phyloP scores from a whole-genome alignment of 2,113 vertebrate genomes.

The Cephalopterus ornatus region DNA sequence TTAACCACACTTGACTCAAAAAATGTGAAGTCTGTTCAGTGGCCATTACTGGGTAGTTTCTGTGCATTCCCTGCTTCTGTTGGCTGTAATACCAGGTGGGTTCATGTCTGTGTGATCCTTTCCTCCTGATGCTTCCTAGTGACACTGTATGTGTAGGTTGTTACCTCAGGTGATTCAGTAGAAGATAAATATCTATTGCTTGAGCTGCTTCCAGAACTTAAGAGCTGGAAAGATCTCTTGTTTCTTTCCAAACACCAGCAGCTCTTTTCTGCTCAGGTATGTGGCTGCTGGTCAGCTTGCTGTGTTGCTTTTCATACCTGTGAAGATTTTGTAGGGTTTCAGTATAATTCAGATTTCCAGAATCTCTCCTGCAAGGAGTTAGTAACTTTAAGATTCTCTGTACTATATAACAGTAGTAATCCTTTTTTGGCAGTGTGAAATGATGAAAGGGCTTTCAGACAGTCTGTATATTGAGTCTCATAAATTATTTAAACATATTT shows the following conservation, averaged over 20 bases:
- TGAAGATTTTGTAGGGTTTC: neutral
- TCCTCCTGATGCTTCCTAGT: neutral
- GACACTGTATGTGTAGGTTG: neutral
- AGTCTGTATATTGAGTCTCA: neutral
- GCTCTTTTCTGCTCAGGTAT: neutral
- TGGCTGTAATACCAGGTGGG: neutral
- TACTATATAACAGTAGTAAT: neutral
- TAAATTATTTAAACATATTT: neutral
- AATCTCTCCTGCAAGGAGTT: neutral
- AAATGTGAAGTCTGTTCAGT: neutral
- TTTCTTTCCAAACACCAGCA: neutral
- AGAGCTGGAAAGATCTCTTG: neutral
- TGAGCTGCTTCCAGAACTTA: neutral
- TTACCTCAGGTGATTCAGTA: neutral
- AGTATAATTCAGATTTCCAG: neutral
- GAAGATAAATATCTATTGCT: neutral
- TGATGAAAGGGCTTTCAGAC: constrained; percentile 3
- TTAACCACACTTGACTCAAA: neutral
- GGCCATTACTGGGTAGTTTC: accelerated
- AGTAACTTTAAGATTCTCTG: neutral
- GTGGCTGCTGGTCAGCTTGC: neutral
- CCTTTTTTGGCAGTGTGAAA: neutral
- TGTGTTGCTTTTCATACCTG: neutral
- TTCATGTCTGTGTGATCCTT: neutral
- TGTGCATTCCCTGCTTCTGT: neutral